Conservation (phyloP, 2,888 invertebrate species). For the Automeris io region DNA sequence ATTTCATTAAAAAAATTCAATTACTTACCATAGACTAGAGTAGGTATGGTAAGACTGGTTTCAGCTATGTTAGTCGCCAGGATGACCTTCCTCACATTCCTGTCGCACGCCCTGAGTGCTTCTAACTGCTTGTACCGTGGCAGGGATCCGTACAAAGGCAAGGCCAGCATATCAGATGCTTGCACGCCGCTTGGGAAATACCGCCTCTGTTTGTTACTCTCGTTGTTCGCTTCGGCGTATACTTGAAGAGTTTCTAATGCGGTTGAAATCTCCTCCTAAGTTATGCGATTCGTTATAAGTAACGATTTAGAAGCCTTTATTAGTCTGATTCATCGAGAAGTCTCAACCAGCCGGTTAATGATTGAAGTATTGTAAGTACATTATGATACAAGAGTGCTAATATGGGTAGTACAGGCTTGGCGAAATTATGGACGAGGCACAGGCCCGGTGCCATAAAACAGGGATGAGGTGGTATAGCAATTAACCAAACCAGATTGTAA, state of each 20-base stretch:
- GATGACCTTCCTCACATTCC: slow-evolving; percentile 90
- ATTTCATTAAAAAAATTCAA: no score
- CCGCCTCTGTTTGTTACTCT: slow-evolving; percentile 61
- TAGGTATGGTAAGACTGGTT: slow-evolving; percentile 96
- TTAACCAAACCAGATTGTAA: no score
- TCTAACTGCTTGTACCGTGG: slow-evolving; percentile 63
- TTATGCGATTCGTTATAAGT: no score
- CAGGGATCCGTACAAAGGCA: slow-evolving; percentile 96
- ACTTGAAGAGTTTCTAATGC: slow-evolving; percentile 81
- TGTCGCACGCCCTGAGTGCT: slow-evolving; percentile 85
- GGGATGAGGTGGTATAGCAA: no score
- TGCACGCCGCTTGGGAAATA: slow-evolving; percentile 50
- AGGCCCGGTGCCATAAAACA: no score
- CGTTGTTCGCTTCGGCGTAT: slow-evolving; percentile 71
- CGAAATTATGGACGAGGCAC: no score
- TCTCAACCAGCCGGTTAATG: no score
- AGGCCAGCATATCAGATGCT: slow-evolving; percentile 75
- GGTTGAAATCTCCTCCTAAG: slow-evolving; percentile 93
- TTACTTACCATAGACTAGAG: slow-evolving; percentile 89
- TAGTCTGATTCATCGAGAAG: no score
- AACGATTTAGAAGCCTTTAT: no score
- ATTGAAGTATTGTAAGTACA: no score
- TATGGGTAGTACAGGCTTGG: no score
- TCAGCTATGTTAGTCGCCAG: slow-evolving; percentile 98
- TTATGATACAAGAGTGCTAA: no score